Conservation (phyloP, 2,888 invertebrate genomes). For the Leptopilina syphax region DNA sequence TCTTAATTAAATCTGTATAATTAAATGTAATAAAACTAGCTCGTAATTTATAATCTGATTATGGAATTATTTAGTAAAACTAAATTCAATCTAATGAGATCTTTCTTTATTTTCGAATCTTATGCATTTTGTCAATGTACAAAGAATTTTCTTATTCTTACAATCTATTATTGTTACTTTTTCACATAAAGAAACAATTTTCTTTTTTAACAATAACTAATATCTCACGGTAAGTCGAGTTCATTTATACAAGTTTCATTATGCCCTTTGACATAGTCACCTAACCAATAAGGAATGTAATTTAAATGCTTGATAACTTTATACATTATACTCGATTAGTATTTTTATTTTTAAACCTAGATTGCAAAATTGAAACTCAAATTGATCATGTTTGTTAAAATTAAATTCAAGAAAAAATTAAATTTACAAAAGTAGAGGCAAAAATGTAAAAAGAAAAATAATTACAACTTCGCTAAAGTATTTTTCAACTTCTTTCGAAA, state of each 20-base stretch:
- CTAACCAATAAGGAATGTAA: conserved; percentile 21
- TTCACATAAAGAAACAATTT: neutral
- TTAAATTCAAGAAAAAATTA: too few relatives aligned
- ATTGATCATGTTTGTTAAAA: too few relatives aligned
- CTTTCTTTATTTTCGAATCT: too few relatives aligned
- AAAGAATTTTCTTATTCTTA: neutral
- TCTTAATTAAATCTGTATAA: conserved; percentile 2
- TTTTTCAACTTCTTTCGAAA: too few relatives aligned
- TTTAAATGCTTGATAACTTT: neutral
- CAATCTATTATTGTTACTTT: neutral
- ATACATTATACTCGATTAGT: neutral
- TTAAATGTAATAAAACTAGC: neutral
- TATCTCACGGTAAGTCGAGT: neutral
- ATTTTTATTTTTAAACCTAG: too few relatives aligned
- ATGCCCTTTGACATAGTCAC: neutral
- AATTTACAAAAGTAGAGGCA: too few relatives aligned
- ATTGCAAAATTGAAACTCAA: too few relatives aligned
- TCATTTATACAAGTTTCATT: neutral
- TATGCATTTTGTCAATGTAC: conserved; percentile 10
- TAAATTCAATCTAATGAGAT: conserved; percentile 1
- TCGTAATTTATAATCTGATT: neutral
- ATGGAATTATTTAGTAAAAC: neutral
- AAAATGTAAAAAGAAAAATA: too few relatives aligned
- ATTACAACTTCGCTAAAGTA: too few relatives aligned
- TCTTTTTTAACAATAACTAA: neutral